Base-by-base conservation (phyloP, 2,888 invertebrate species). In the Venusia cambrica region DNA sequence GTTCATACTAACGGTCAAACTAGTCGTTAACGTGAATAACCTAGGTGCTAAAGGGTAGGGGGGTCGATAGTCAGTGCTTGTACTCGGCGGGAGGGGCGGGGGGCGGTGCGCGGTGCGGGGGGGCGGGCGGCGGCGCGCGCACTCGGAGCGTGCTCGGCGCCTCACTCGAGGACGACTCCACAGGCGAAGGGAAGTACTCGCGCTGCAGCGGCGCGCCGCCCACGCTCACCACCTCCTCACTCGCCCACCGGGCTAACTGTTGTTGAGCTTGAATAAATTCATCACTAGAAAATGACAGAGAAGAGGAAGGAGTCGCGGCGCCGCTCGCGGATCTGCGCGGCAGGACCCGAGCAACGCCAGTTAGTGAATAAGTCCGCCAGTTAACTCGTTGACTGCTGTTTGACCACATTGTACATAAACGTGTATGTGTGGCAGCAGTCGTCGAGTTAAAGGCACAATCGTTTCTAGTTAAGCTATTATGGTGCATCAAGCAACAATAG, bases 211-310 rank as follows among this genome's bases (percentile, higher is more conserved):
- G 54, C 41, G 48, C 28, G 38, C 40, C 39, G 78, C 81, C 81
- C 88, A n/a, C 29, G 88, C 89, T 21, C 83, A 91, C 89, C 80
- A 89, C 89, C 87, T 94, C 94, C 90, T 95, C 94, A 93, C 94
- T 95, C 91, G 94, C 95, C 94, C 95, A 95, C 91, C 94, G 94
- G 93, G 93, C 95, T 94, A 94, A 92, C 92, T 93, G 94, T 93
- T 93, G 95, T 93, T 94, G 95, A 94, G 95, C 95, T 94, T 95
- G 94, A 94, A 95, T 94, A 94, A 95, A 95, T 92, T 94, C 94
- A 94, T 94, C 95, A 94, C 95, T 95, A 94, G 92, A 94, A 94
- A 94, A 93, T 92, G 93, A 92, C 91, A 92, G 92, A 83, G 90
- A 90, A 90, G 91, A 91, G 90, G 89, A 90, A 90, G 90, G 88